Base-by-base conservation (phyloP, 2,113 vertebrate genomes). In the Antennarius striatus region DNA sequence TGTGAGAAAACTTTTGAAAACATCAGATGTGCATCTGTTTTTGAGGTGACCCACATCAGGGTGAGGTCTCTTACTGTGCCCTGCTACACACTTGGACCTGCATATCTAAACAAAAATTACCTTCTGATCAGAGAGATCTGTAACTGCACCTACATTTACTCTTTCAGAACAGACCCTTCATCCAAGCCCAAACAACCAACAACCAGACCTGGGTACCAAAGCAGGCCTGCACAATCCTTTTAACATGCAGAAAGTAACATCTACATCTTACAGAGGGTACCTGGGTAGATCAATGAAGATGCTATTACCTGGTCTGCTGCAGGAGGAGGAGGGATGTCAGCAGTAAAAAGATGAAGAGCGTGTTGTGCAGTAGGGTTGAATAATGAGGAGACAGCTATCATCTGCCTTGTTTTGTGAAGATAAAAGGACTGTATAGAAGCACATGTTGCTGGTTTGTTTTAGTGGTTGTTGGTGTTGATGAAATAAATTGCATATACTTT, bases 271-370 rank as follows among this genome's bases (percentile, higher is more conserved):
- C 42, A 30, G 15, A 63, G 63, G 56, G 68, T 54, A 71, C 74
- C 74, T 73, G 61, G 52, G 40, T 13, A 60, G 80, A 77, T 85
- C 77, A 76, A 73, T 76, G 56, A 30, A 54, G 56, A 69, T 3
- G 15, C 60, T 61, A 51, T 66, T 74, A 50, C 16, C 55, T 50
- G 17, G 71, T 63, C 47, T 47, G 50, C 40, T 47, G 22, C 45
- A 40, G 22, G 17, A 22, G 43, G 49, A 15, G 65, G 48, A 49
- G 40, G 10, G 28, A 6, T 15, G 54, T 52, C 1, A 7, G 32
- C 32, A 36, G 32, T 36, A 36, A 36, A 36, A 36, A 36, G 63
- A 77, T 61, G 43, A 71, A 30, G 51, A 56, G 51, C 4, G 30
- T 42, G 59, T 12, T 48, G 42, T 22, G 30, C 49, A 54, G 40